Evolutionary conservation across 2,113 vertebrate genomes (phyloP).

Genomic region (Crypturellus undulatus): DNA sequence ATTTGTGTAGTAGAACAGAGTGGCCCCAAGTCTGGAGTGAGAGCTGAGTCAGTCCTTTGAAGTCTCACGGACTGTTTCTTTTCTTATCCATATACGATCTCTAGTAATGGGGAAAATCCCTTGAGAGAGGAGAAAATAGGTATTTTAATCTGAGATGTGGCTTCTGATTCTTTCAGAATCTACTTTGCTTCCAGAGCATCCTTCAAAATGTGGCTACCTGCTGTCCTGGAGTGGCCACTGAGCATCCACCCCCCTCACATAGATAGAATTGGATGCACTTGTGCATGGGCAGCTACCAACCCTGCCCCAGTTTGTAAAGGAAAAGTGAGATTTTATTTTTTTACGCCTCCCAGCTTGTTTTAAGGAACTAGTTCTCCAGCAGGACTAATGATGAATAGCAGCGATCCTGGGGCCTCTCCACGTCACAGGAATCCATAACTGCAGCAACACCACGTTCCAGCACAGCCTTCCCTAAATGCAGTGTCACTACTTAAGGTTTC

Average conservation of each 20-base stretch:
- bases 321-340: not conserved
- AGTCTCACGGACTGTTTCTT: not conserved
- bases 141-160: not conserved
- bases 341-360: not conserved
- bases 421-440: not conserved
- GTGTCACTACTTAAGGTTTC: not conserved
- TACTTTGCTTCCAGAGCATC: not conserved
- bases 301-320: not conserved
- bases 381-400: no score
- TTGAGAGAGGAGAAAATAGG: not conserved
- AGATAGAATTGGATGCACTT: not conserved
- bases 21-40: not conserved
- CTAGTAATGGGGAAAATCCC: not conserved
- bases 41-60: not conserved
- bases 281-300: accelerated
- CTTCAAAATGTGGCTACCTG: not conserved
- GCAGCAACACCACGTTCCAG: not conserved
- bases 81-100: not conserved
- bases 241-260: not conserved
- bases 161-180: not conserved
- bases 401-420: not conserved
- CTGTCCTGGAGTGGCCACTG: no score
- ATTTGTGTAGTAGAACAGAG: not conserved
- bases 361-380: not conserved
- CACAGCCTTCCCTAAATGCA: not conserved